phyloP scores from a whole-genome alignment of 2,888 invertebrate species.

The Elaeidobius kamerunicus region DNA sequence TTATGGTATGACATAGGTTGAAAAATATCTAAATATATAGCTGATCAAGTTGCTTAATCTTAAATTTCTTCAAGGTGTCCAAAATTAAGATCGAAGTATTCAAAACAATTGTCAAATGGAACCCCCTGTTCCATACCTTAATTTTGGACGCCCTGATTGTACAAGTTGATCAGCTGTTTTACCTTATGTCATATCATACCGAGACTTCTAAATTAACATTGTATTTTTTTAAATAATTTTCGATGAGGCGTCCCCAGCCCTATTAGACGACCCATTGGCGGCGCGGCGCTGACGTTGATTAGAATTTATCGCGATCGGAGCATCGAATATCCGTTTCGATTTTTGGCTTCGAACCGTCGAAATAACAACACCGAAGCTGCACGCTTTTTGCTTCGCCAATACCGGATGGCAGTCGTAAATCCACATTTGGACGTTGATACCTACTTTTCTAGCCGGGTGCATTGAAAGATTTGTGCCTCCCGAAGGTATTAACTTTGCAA shows the following conservation, averaged over 20 bases:
- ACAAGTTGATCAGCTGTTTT: no score
- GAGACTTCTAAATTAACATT: no score
- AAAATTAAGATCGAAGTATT: no score
- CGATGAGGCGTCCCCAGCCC: conserved; percentile 4
- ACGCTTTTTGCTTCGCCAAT: conserved; percentile 6
- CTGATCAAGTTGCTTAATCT: no score
- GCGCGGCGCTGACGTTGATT: conserved; percentile 45
- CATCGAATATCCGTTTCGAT: conserved; percentile 41
- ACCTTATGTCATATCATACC: no score
- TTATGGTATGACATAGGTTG: no score
- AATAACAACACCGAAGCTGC: conserved; percentile 21
- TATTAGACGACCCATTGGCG: conserved; percentile 4
- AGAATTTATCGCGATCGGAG: conserved; percentile 44
- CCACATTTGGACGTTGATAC: conserved; percentile 24
- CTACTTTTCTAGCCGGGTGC: conserved; percentile 22
- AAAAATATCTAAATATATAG: no score
- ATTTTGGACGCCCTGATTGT: no score
- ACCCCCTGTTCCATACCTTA: no score
- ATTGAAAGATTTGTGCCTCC: conserved; percentile 21
- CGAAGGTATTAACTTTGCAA: conserved; percentile 15
- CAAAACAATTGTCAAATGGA: no score
- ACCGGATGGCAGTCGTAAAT: conserved; percentile 19
- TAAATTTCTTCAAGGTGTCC: no score
- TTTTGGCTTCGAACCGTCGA: conserved; percentile 22
- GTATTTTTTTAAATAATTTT: no score